Conservation (phyloP, 2,797 vertebrate genomes). For the Leptoclinus maculatus region DNA sequence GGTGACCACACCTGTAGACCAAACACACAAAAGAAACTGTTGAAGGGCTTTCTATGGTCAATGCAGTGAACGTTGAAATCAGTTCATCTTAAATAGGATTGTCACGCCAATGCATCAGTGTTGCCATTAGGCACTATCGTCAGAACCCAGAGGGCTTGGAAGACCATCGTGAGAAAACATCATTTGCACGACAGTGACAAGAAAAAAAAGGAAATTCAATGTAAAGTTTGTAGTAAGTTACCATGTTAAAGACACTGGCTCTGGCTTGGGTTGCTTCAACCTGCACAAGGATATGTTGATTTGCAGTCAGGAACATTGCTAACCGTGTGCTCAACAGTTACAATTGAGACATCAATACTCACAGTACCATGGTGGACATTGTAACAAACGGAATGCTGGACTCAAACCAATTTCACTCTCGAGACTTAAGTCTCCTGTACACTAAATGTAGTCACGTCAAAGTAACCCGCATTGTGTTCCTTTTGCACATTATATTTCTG, state of each 20-base stretch:
- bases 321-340: not conserved
- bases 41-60: not conserved
- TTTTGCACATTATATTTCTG: not conserved
- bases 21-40: not conserved
- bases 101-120: slow-evolving; percentile 83
- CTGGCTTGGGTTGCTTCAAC: slow-evolving; percentile 6
- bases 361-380: not conserved
- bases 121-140: slow-evolving; percentile 84
- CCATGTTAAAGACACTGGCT: not conserved
- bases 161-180: slow-evolving; percentile 95
- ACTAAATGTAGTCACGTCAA: not conserved
- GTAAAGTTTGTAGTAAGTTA: not conserved
- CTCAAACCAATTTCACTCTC: not conserved
- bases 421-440: not conserved
- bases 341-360: not conserved
- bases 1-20: slow-evolving; percentile 88
- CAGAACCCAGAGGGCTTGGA: slow-evolving; percentile 83
- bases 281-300: not conserved
- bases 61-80: not conserved
- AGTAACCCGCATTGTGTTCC: not conserved
- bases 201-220: not conserved
- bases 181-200: slow-evolving; percentile 78
- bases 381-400: not conserved
- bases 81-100: not conserved
- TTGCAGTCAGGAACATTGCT: not conserved